Evolutionary conservation across 2,797 vertebrate species (phyloP), one percentile per base, ranked within the genome.

Genomic region (Macropus fuliginosus): DNA sequence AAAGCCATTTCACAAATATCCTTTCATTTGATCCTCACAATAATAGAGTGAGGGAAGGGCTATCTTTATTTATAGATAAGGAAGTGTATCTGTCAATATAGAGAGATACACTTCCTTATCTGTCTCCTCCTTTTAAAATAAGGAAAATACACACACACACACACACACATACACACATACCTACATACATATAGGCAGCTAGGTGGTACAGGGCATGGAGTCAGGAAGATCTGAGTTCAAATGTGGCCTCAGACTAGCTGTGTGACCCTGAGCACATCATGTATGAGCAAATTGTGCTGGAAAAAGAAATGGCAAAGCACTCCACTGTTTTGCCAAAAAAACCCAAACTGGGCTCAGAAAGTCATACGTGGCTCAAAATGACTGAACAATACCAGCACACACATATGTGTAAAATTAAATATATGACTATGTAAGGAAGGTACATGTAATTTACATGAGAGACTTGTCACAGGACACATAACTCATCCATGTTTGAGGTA

Each of bases 91-190:
- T 9, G 21, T 40, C 0, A 52, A 6, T 52, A 52, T 52, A 52
- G 52, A 52, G 6, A 8, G 52, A 52, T 52, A 52, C 52, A 52
- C 52, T 52, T 52, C 52, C 52, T 52, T 52, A 52, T 40, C 66
- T 74, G 0, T 40, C 5, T 40, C 5, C 6, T 40, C 16, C 40
- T 40, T 74, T 62, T 74, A 74, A 74, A n/a, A 40, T 74, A 40
- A 40, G n/a, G 56, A 2, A 40, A 34, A 40, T 21, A 40, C 8
- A 40, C 2, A 40, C 3, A 21, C 2, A 21, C 18, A 74, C 1
- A 40, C 4, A 40, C 16, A 8, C 8, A n/a, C 2, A 40, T 8
- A 40, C 8, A 40, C 1, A 40, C 3, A 21, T 0, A 24, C 18
- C 40, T 1, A 40, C 4, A 40, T 5, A 8, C 8, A n/a, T 1